These are phyloP conservation scores for Micropterix aruncella DNA, from an alignment of 2,888 invertebrate genomes.

Conservation along the genomic window DNA sequence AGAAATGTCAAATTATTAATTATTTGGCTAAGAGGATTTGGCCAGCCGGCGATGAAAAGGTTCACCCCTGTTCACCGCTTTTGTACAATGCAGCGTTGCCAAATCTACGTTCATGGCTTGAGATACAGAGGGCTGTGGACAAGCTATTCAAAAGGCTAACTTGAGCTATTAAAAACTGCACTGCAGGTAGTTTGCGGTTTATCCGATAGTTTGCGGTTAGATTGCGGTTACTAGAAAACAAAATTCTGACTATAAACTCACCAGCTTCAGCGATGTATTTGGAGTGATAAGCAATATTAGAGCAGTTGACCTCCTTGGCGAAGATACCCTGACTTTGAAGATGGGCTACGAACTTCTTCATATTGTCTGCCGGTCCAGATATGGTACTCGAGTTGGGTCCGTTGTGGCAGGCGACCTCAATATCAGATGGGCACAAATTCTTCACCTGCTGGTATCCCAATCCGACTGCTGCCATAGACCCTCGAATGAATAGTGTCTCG, in stretches of 20 bases:
- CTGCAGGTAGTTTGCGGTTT: too few relatives aligned
- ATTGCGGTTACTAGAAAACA: too few relatives aligned
- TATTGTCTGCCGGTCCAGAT: slow-evolving; percentile 54
- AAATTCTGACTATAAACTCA: slow-evolving; percentile 17
- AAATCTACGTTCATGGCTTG: too few relatives aligned
- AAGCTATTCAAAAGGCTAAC: too few relatives aligned
- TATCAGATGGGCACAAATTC: slow-evolving; percentile 37
- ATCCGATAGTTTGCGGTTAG: too few relatives aligned
- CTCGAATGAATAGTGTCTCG: slow-evolving; percentile 53
- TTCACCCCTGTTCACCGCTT: too few relatives aligned
- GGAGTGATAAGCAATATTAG: slow-evolving; percentile 83
- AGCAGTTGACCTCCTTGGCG: slow-evolving; percentile 69
- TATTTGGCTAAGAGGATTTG: too few relatives aligned
- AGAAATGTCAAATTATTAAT: too few relatives aligned
- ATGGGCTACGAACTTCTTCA: slow-evolving; percentile 39
- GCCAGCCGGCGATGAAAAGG: too few relatives aligned
- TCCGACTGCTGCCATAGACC: slow-evolving; percentile 84
- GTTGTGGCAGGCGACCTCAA: slow-evolving; percentile 71
- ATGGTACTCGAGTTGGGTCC: slow-evolving; percentile 63
- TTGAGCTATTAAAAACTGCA: too few relatives aligned
- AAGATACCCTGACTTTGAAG: slow-evolving; percentile 58
- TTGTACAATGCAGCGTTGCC: too few relatives aligned
- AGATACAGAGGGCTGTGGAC: too few relatives aligned
- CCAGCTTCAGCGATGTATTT: slow-evolving; percentile 59
- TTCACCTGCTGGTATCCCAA: slow-evolving; percentile 36